phyloP scores from a whole-genome alignment of 2,797 vertebrate genomes.

The Hyperoplus immaculatus region DNA sequence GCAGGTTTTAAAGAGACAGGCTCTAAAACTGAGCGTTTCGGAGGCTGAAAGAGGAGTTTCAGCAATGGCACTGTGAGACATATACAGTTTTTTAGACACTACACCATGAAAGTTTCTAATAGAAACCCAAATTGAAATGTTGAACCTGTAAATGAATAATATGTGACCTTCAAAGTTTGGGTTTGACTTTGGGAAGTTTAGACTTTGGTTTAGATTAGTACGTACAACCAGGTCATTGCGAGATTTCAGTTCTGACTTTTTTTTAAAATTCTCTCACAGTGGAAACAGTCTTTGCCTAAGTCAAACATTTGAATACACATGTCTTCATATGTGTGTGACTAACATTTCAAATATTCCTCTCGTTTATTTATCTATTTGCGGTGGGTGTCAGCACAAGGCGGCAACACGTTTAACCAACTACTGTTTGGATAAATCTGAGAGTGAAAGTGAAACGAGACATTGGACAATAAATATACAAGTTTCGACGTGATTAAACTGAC shows the following conservation, averaged over 20 bases:
- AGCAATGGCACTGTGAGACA: too few relatives aligned
- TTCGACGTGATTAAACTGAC: background rate
- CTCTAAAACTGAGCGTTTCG: too few relatives aligned
- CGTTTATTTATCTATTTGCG: background rate
- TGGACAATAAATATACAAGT: background rate
- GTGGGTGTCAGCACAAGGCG: background rate
- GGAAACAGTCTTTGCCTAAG: background rate
- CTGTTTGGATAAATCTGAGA: background rate
- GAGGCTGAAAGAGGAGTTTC: too few relatives aligned
- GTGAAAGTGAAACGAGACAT: background rate
- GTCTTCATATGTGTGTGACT: background rate
- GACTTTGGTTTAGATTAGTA: background rate
- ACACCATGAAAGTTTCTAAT: too few relatives aligned
- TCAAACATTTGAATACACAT: background rate
- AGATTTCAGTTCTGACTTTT: background rate
- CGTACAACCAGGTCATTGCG: background rate
- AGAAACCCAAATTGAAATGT: too few relatives aligned
- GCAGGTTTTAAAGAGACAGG: too few relatives aligned
- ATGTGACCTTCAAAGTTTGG: background rate
- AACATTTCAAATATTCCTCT: background rate
- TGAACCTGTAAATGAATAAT: background rate
- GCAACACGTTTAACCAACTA: background rate
- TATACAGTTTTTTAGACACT: too few relatives aligned
- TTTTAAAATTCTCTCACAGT: background rate
- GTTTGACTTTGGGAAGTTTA: background rate